Percentiles rank a stretch among this genome's conserved stretches.
Conservation (phyloP, 2,888 invertebrate genomes). For the Leucophora obtusa region DNA sequence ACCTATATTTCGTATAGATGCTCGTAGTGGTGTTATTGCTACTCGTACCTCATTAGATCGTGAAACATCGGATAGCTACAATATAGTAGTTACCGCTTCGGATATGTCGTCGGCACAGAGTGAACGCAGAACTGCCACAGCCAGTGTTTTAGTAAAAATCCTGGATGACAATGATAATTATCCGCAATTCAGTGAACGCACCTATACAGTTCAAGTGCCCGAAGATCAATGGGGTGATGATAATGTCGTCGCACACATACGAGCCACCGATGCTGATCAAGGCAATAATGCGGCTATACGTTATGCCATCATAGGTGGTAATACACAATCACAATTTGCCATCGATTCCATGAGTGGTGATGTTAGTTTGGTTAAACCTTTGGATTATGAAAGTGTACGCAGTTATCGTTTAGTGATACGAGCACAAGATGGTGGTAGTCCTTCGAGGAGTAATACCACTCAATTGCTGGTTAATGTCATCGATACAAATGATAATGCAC, state of each 20-base stretch:
- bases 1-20: conserved; percentile 91
- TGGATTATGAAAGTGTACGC: conserved; percentile 93
- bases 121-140: conserved; percentile 89
- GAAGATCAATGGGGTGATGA: conserved; percentile 93
- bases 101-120: conserved; percentile 90
- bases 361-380: conserved; percentile 89
- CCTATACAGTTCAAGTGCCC: conserved; percentile 90
- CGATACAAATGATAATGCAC: conserved; percentile 97
- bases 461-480: conserved; percentile 94
- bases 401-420: conserved; percentile 93
- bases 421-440: conserved; percentile 97
- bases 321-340: conserved; percentile 94
- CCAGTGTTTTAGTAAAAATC: conserved; percentile 89
- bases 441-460: conserved; percentile 95
- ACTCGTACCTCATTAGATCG: conserved; percentile 90
- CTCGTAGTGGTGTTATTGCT: conserved; percentile 90
- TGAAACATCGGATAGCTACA: conserved; percentile 92
- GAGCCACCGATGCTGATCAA: conserved; percentile 94
- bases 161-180: conserved; percentile 96
- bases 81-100: conserved; percentile 89
- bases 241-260: conserved; percentile 89
- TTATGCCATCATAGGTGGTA: conserved; percentile 97
- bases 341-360: conserved; percentile 96
- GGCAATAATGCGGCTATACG: conserved; percentile 95
- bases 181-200: conserved; percentile 93